Evolutionary conservation across 2,113 vertebrate genomes (phyloP).

Genomic region (Benitochromis conjunctus): DNA sequence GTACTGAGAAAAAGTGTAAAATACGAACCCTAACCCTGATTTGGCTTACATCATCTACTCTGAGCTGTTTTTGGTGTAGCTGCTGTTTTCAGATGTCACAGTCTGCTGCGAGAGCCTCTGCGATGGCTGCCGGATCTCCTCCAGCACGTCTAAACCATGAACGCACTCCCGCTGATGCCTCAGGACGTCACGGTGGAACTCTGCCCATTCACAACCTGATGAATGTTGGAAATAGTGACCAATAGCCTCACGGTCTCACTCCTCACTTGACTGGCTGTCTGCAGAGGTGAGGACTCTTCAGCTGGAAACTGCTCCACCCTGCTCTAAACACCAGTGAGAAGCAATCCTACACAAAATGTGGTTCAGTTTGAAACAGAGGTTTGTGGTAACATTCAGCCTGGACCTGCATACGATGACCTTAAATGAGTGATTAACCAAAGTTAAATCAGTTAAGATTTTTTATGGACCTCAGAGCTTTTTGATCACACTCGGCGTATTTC

Average conservation of each 20-base stretch:
- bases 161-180: not conserved
- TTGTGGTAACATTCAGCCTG: not conserved
- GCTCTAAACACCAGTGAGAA: too few relatives aligned
- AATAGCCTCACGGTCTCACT: not conserved
- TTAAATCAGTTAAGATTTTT: not conserved
- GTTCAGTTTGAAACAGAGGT: not conserved
- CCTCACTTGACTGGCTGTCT: not conserved
- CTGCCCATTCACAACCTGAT: not conserved
- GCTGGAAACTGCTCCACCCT: not conserved
- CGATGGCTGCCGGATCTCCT: not conserved
- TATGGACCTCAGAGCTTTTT: not conserved
- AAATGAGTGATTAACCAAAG: not conserved
- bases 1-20: not conserved
- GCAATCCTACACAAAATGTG: too few relatives aligned
- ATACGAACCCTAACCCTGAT: not conserved
- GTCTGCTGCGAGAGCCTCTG: not conserved
- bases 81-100: not conserved
- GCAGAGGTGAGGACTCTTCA: not conserved
- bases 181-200: not conserved
- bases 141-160: not conserved
- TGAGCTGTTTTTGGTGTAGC: not conserved
- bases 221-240: not conserved
- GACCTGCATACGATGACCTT: not conserved
- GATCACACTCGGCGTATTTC: not conserved
- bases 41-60: not conserved